Percentiles rank a stretch among this genome's conserved stretches.
Evolutionary conservation across 2,797 vertebrate genomes (phyloP).

Genomic region (Gymnothorax reevesii): DNA sequence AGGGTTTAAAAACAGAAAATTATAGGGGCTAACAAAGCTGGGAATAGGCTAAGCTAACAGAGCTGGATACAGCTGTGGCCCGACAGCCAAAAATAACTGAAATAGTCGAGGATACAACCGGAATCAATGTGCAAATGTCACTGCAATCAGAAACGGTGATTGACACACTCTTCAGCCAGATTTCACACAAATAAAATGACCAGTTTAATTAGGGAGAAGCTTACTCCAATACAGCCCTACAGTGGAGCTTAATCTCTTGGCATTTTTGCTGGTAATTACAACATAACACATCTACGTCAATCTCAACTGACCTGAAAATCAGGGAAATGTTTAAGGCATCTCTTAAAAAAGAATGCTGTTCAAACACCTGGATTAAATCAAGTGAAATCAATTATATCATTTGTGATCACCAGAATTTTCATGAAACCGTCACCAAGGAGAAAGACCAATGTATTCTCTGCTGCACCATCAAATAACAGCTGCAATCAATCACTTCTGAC

Average conservation of each 20-base stretch:
- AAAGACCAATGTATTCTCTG: background rate
- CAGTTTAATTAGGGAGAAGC: background rate
- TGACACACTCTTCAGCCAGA: background rate
- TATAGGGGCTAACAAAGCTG: background rate
- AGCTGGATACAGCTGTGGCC: background rate
- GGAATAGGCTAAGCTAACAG: background rate
- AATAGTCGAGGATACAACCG: background rate
- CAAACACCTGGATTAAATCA: background rate
- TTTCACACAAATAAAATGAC: background rate
- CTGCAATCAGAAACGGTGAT: background rate
- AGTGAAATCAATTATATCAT: background rate
- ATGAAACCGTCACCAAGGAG: background rate
- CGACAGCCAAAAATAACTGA: background rate
- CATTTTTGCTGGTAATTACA: background rate
- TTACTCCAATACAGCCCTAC: background rate
- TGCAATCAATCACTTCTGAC: conserved; percentile 22
- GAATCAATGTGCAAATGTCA: background rate
- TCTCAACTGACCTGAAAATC: background rate
- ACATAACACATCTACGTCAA: background rate
- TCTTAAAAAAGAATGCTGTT: background rate
- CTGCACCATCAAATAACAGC: background rate
- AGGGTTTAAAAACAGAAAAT: background rate
- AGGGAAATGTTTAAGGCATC: background rate
- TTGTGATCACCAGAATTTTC: no score
- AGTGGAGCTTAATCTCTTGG: background rate